These are phyloP conservation scores for Sarotherodon lohbergeri DNA, from an alignment of 2,113 vertebrate genomes.

Conservation along the genomic window DNA sequence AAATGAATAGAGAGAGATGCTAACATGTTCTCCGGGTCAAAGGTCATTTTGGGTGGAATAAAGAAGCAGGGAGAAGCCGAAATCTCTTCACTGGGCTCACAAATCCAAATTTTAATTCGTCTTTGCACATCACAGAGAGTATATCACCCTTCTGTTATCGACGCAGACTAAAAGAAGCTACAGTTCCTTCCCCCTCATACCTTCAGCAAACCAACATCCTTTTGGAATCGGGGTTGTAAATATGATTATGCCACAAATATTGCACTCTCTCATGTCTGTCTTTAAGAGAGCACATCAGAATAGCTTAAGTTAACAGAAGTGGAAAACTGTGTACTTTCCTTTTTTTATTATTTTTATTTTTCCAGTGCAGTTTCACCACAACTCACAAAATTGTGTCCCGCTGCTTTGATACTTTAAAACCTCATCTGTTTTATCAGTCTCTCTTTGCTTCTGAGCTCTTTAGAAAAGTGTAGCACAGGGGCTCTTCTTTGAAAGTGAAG, in stretches of 20 bases:
- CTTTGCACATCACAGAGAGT: background rate
- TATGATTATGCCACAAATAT: background rate
- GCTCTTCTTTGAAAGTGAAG: background rate
- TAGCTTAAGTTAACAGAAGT: background rate
- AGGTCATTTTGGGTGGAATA: background rate
- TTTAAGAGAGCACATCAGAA: background rate
- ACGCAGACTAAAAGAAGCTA: fast-evolving
- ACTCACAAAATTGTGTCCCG: background rate
- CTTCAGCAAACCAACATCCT: background rate
- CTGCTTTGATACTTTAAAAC: constrained; percentile 5
- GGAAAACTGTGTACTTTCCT: background rate
- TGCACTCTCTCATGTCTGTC: background rate
- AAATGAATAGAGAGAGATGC: background rate
- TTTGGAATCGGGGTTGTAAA: background rate
- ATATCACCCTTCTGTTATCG: fast-evolving
- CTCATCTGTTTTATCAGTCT: background rate
- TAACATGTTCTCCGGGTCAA: fast-evolving
- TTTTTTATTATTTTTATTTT: background rate
- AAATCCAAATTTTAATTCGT: fast-evolving
- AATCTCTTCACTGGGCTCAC: background rate
- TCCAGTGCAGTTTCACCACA: background rate
- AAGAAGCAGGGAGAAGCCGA: background rate
- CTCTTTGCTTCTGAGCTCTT: background rate
- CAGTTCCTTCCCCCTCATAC: fast-evolving
- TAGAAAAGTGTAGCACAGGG: background rate